Evolutionary conservation across 2,797 vertebrate species (phyloP), one percentile per base, ranked within the genome.

Genomic region (Syndactyla subalaris): DNA sequence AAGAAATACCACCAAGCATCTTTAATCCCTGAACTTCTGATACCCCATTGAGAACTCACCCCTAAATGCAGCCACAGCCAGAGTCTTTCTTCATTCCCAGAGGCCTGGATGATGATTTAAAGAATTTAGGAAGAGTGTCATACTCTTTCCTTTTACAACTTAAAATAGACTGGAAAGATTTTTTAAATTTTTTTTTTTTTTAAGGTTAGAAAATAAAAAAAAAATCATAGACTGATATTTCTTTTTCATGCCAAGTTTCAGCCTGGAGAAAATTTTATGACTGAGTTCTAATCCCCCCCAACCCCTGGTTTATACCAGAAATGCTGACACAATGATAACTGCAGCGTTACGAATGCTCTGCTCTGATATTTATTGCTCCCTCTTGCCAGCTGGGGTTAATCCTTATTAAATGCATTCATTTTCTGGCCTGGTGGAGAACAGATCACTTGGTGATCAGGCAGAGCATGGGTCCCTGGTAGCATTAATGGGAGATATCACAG

Each of bases 261-360:
- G 97, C 95, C 93, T 97, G 88, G 93, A 98, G 97, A 97, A 97
- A 97, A 97, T 97, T 97, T 97, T 98, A 98, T 97, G 97, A 89
- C 97, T 96, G 96, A 94, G 93, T 97, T 97, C 96, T 98, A 98
- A 98, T 98, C 97, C 97, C 83, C 81, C 54, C 95, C 95, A 97
- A 97, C 88, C 98, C 92, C 96, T 97, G 97, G 97, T 97, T 98
- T 98, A 96, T 97, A 97, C 63, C 91, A 98, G 97, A 98, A 97
- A 98, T 67, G 97, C 97, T 97, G 97, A 98, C 98, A 97, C 89
- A 92, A 94, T 93, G 95, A 96, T 96, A 97, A 96, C 85, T 97
- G 85, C 87, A 95, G 94, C 86, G 91, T 97, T 97, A 96, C 94
- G 8, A 79, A 96, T 92, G 90, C 86, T 96, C 93, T 2, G 63